These are phyloP conservation scores for Drosophila kikkawai DNA, from an alignment of 1,140 invertebrate genomes.

Conservation along the genomic window DNA sequence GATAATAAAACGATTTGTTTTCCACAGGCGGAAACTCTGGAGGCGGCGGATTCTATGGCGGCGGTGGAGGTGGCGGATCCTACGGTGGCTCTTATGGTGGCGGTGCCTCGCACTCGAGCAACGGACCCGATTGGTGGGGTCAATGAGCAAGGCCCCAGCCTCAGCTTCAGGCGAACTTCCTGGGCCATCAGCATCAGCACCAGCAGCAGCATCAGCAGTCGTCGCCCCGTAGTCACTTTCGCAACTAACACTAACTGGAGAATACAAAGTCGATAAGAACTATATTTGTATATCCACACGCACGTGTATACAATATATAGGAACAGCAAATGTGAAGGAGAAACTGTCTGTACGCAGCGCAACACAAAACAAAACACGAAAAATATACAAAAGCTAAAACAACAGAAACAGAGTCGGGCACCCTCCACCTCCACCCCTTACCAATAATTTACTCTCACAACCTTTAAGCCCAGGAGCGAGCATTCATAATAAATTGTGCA, in stretches of 20 bases:
- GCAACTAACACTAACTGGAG: conserved; percentile 47
- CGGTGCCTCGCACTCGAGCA: conserved; percentile 70
- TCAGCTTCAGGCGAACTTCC: conserved; percentile 49
- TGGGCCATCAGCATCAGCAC: conserved; percentile 52
- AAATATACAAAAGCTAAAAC: conserved; percentile 31
- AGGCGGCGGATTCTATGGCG: conserved; percentile 55
- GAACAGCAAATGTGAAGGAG: conserved; percentile 79
- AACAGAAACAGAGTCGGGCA: conserved; percentile 20
- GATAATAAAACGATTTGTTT: background rate
- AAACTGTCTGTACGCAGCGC: conserved; percentile 79
- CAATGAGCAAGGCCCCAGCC: conserved; percentile 73
- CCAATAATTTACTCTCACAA: conserved; percentile 30
- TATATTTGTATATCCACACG: conserved; percentile 65
- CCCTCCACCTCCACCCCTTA: conserved; percentile 26
- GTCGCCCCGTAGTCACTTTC: conserved; percentile 51
- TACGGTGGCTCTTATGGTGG: conserved; percentile 86
- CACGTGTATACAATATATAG: conserved; percentile 62
- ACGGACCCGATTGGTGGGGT: conserved; percentile 81
- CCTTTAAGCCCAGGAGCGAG: conserved; percentile 51
- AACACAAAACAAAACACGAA: conserved; percentile 51
- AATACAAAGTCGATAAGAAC: conserved; percentile 59
- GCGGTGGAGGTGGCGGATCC: conserved; percentile 80
- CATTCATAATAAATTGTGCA: conserved; percentile 58
- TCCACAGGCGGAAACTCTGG: conserved; percentile 62
- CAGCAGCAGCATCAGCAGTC: conserved; percentile 35